Conservation (phyloP, 2,888 invertebrate genomes). For the Allacma fusca region DNA sequence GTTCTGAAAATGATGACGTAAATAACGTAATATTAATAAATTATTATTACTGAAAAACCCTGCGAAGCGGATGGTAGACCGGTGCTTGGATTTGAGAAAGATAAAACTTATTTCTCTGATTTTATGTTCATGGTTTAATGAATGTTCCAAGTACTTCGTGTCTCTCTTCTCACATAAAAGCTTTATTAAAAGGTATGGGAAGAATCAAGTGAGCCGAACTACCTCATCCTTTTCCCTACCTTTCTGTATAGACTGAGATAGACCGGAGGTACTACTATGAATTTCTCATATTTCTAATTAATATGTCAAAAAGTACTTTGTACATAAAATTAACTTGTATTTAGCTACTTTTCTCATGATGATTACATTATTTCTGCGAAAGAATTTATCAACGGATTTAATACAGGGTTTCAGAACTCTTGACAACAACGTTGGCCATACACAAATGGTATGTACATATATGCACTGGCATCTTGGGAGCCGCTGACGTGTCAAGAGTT, state of each 20-base stretch:
- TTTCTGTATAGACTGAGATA: too few species aligned
- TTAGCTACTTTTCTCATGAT: not conserved
- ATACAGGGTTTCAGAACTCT: not conserved
- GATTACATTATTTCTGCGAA: not conserved
- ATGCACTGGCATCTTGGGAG: not conserved
- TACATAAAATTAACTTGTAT: conserved; percentile 16
- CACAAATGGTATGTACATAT: not conserved
- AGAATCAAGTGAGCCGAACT: conserved; percentile 8
- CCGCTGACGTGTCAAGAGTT: conserved; percentile 26
- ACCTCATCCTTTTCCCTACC: not conserved
- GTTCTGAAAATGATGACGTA: too few species aligned
- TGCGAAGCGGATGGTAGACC: not conserved
- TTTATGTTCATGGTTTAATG: not conserved
- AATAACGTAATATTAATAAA: too few species aligned
- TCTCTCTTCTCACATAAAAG: conserved; percentile 3
- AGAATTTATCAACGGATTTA: not conserved
- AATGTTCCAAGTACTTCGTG: not conserved
- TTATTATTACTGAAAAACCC: not conserved
- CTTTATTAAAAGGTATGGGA: not conserved
- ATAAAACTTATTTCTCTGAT: conserved; percentile 7
- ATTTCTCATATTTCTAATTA: conserved; percentile 16
- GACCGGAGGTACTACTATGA: not conserved
- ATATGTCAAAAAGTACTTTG: not conserved
- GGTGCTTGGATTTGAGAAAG: not conserved
- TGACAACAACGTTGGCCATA: not conserved